These are phyloP conservation scores for Dissostichus mawsoni DNA, from an alignment of 2,113 vertebrate species.

Conservation along the genomic window DNA sequence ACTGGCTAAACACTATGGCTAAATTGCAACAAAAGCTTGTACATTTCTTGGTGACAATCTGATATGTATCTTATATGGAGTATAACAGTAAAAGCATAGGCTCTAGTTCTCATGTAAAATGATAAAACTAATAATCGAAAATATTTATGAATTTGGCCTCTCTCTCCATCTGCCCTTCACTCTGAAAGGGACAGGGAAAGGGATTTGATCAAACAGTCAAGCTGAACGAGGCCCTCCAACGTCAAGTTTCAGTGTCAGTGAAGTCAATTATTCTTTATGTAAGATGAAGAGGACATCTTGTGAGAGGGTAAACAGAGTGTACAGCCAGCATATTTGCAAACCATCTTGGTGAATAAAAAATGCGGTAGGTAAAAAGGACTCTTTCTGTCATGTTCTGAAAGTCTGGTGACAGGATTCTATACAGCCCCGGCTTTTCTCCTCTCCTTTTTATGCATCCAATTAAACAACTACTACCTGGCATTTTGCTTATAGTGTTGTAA, in stretches of 20 bases:
- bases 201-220: conserved; percentile 29
- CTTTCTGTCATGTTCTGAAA: no score
- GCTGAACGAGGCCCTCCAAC: neutral
- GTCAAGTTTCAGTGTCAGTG: neutral
- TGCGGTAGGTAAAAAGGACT: no score
- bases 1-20: neutral
- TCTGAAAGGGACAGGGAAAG: conserved; percentile 5
- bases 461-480: no score
- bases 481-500: no score
- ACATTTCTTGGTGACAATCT: neutral
- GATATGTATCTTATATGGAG: conserved; percentile 42
- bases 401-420: no score
- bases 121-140: conserved; percentile 41
- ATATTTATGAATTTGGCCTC: conserved; percentile 20
- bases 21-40: neutral
- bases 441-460: no score
- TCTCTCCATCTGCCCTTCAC: conserved; percentile 18
- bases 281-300: no score
- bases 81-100: conserved; percentile 37
- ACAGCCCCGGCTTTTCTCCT: no score
- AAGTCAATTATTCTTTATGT: no score
- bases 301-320: no score
- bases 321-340: no score
- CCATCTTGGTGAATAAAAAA: no score
- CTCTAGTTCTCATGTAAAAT: conserved; percentile 26